Evolutionary conservation across 2,113 vertebrate genomes (phyloP).

Genomic region (Tupaia chinensis): DNA sequence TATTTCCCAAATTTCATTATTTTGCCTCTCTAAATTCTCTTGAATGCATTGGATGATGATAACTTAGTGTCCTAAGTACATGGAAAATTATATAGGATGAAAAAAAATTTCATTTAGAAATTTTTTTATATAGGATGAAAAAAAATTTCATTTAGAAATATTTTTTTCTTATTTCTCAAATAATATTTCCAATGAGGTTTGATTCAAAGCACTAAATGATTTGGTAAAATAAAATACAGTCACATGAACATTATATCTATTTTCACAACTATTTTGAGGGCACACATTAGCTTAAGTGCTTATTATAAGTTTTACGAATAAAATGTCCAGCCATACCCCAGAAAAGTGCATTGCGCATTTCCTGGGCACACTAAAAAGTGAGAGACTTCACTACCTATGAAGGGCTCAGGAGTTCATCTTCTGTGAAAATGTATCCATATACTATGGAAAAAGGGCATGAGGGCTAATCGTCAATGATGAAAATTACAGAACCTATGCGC

Average conservation of each 20-base stretch:
- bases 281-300: neutral
- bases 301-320: neutral
- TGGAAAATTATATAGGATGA: neutral
- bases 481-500: neutral
- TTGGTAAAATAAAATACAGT: neutral
- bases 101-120: neutral
- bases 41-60: neutral
- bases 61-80: neutral
- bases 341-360: neutral
- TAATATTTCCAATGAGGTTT: neutral
- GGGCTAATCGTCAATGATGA: neutral
- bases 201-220: neutral
- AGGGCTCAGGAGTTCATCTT: neutral
- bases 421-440: neutral
- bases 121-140: neutral
- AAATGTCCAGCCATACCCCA: neutral
- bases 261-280: neutral
- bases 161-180: conserved; percentile 1
- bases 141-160: neutral
- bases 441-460: neutral
- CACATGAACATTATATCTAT: neutral
- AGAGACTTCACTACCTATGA: neutral
- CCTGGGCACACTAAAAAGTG: neutral
- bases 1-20: neutral
- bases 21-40: neutral